phyloP scores from a whole-genome alignment of 1,140 invertebrate genomes.

The Bradysia coprophila region DNA sequence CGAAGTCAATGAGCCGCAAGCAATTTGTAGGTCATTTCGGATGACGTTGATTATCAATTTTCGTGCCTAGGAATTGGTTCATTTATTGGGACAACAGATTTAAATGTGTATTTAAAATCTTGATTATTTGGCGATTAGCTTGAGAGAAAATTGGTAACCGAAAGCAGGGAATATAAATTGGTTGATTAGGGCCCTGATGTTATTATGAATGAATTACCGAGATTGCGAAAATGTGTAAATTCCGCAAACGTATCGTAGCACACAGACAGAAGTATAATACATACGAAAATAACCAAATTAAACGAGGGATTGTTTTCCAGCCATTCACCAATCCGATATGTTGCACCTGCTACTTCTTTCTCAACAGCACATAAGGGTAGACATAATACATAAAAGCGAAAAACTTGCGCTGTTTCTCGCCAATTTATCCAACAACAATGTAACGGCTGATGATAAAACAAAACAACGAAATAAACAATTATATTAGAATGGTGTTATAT shows the following conservation, averaged over 20 bases:
- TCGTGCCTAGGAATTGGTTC: background rate
- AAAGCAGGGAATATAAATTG: too few relatives aligned
- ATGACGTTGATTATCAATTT: background rate
- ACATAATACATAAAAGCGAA: background rate
- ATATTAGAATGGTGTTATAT: background rate
- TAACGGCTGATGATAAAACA: background rate
- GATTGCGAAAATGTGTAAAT: too few relatives aligned
- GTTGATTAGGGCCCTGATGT: too few relatives aligned
- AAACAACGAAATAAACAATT: background rate
- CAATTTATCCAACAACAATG: background rate
- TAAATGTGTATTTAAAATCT: too few relatives aligned
- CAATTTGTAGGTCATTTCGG: background rate
- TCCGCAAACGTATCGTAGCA: too few relatives aligned
- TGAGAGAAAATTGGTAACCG: too few relatives aligned
- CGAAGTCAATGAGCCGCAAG: background rate
- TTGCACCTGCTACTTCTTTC: constrained; percentile 1
- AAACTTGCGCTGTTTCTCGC: background rate
- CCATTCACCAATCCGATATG: background rate
- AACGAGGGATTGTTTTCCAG: background rate
- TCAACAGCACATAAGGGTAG: background rate
- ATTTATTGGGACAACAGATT: background rate
- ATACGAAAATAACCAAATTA: too few relatives aligned
- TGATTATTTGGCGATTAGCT: too few relatives aligned
- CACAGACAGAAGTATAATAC: too few relatives aligned
- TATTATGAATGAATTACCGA: too few relatives aligned